phyloP scores from a whole-genome alignment of 2,888 invertebrate species.

The Lasius fuliginosus region DNA sequence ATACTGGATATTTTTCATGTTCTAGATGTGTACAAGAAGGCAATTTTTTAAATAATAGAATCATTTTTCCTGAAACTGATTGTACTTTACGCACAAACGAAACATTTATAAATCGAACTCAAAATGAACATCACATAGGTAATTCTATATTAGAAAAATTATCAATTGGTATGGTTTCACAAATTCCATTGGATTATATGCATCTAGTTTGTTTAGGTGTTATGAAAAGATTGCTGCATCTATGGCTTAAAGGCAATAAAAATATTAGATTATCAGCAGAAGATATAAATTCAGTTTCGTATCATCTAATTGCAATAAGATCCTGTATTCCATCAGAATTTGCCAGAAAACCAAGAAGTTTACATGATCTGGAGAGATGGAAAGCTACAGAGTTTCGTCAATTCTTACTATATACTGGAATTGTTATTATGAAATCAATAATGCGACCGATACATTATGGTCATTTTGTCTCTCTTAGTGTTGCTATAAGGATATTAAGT shows the following conservation, averaged over 20 bases:
- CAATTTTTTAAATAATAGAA: neutral
- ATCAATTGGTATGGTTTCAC: neutral
- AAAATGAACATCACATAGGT: neutral
- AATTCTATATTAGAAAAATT: neutral
- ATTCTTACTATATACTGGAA: slow-evolving; percentile 1
- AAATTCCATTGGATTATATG: neutral
- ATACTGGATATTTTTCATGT: neutral
- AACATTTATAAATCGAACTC: neutral
- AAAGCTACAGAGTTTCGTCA: slow-evolving; percentile 11
- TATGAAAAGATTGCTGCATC: neutral
- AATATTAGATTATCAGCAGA: neutral
- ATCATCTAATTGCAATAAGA: neutral
- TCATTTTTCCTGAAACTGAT: neutral
- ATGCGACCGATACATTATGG: neutral
- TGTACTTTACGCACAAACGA: neutral
- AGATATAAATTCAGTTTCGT: neutral
- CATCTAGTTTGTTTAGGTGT: slow-evolving; percentile 10
- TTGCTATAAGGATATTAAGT: neutral
- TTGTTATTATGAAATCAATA: neutral
- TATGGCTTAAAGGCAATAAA: neutral
- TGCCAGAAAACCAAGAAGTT: neutral
- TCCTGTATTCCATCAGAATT: slow-evolving; percentile 10
- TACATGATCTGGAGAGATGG: neutral
- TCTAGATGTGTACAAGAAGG: neutral
- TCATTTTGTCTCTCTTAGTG: slow-evolving; percentile 13